Conservation (phyloP, 1,140 invertebrate species). For the Drosophila tropicalis region DNA sequence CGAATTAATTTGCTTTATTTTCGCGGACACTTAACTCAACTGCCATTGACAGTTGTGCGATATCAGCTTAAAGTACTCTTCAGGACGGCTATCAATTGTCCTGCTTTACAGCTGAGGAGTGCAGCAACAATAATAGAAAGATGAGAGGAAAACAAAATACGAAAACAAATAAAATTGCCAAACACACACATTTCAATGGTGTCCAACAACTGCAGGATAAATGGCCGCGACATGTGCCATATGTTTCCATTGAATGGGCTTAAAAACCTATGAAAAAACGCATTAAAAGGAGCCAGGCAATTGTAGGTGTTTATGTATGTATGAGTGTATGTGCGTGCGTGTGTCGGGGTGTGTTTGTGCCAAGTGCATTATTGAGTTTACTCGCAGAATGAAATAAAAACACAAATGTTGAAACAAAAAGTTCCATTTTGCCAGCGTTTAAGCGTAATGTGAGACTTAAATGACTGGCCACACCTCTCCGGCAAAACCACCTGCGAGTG, state of each 20-base stretch:
- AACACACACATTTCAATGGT: slow-evolving; percentile 29
- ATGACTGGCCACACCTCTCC: slow-evolving; percentile 34
- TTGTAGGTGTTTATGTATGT: slow-evolving; percentile 39
- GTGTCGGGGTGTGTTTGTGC: slow-evolving; percentile 38
- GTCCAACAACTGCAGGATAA: slow-evolving; percentile 50
- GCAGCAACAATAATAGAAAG: slow-evolving; percentile 20
- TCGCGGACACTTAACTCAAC: neutral
- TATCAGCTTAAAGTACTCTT: neutral
- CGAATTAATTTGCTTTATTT: neutral
- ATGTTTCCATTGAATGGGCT: slow-evolving; percentile 68
- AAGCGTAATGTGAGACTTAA: slow-evolving; percentile 65
- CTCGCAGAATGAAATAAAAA: slow-evolving; percentile 67
- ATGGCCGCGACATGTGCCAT: slow-evolving; percentile 58
- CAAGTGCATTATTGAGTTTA: slow-evolving; percentile 79
- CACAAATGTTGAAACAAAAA: slow-evolving; percentile 47
- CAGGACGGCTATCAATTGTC: slow-evolving; percentile 43
- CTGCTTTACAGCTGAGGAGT: slow-evolving; percentile 34
- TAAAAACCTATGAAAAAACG: slow-evolving; percentile 49
- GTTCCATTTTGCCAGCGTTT: slow-evolving; percentile 62
- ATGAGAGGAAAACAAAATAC: slow-evolving; percentile 28
- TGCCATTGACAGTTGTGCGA: slow-evolving; percentile 3
- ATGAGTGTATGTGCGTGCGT: slow-evolving; percentile 24
- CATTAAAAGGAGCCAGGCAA: slow-evolving; percentile 32
- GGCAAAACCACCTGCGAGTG: slow-evolving; percentile 42
- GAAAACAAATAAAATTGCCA: slow-evolving; percentile 38